phyloP scores from a whole-genome alignment of 1,140 invertebrate genomes.

The Meloidogyne chitwoodi region DNA sequence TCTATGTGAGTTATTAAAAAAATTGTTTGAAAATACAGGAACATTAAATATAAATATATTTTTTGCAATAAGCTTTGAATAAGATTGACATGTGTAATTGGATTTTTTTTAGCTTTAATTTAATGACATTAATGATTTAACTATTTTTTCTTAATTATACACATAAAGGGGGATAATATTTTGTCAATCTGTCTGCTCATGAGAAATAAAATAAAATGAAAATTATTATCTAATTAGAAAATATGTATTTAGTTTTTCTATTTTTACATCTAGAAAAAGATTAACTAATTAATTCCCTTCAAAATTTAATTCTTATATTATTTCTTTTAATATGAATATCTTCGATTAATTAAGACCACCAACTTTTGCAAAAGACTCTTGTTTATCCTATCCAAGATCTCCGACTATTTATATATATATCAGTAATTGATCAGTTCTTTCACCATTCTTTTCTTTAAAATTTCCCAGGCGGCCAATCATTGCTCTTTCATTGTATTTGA shows the following conservation, averaged over 20 bases:
- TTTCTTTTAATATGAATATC: no score
- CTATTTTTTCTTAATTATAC: not conserved
- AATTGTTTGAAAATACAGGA: not conserved
- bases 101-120: not conserved
- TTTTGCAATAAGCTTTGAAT: not conserved
- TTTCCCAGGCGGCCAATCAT: not conserved
- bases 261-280: no score
- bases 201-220: no score
- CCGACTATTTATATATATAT: not conserved
- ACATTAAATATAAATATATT: not conserved
- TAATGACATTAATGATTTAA: not conserved
- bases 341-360: no score
- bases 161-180: no score
- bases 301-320: no score
- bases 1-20: no score
- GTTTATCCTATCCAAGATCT: no score
- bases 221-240: no score
- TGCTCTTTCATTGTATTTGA: not conserved
- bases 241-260: no score
- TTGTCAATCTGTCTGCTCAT: not conserved
- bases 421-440: not conserved
- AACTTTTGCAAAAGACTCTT: no score
- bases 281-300: no score
- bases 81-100: not conserved
- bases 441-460: not conserved